Base-by-base conservation (phyloP, 2,888 invertebrate species). In the Taphrorychus bicolor region DNA sequence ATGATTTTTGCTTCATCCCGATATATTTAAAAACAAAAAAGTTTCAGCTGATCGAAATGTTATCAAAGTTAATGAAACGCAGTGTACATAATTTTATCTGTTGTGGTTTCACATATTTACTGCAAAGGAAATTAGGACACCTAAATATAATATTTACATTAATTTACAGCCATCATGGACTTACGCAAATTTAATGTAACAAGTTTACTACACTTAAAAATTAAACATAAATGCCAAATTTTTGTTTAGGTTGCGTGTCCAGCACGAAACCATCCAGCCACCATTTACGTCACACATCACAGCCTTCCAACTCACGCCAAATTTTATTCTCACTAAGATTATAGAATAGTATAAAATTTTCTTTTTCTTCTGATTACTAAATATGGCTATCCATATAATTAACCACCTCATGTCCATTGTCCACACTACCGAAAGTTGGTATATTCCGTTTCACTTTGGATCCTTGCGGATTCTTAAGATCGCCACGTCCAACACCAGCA, bases 341-440 rank as follows among this genome's bases (percentile, higher is more conserved):
- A n/a, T n/a, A n/a, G n/a, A n/a, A n/a, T n/a, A n/a, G n/a, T n/a
- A n/a, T n/a, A n/a, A n/a, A n/a, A n/a, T n/a, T n/a, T 53, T 3
- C n/a, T 49, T 49, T 53, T 14, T 14, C 41, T 16, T 4, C 40
- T 7, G 5, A 53, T 42, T 40, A 22, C 72, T 76, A 80, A 68
- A 81, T 81, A 70, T 81, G 79, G 63, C 79, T 78, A 71, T 81
- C 80, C 75, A 80, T 78, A 69, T 80, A 77, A 48, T 75, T 79
- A 14, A 78, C 75, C 67, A 77, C 78, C 17, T 57, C 66, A 63
- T 65, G 65, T 40, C 53, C 22, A 22, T 70, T 72, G 11, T 70
- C 70, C 53, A 72, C 66, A 51, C 73, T 74, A 11, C 72, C 74
- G 53, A 71, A 72, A 24, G 72, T 71, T 9, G 66, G 58, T 14